These are phyloP conservation scores for Holothuria glaberrima DNA, from an alignment of 35 echinoderm and acorn worm species.

Conservation along the genomic window DNA sequence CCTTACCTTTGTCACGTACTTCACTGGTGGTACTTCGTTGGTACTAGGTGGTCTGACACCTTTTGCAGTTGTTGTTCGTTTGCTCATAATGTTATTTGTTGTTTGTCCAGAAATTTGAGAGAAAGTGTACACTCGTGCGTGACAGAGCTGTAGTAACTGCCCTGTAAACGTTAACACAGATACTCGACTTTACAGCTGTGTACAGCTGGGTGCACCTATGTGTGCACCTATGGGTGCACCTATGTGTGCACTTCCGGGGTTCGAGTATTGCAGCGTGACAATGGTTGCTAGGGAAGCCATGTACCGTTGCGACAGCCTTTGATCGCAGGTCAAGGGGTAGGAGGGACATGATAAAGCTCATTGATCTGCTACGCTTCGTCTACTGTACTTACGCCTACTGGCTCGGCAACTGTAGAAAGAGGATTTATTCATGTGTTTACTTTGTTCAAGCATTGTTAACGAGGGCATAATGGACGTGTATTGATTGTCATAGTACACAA, in stretches of 20 bases:
- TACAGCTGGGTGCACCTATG: neutral
- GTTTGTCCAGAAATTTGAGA: neutral
- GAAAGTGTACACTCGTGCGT: neutral
- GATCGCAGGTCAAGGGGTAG: neutral
- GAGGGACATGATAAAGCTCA: too few species aligned
- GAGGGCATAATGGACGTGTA: too few species aligned
- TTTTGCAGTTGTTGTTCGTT: neutral
- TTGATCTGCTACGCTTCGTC: neutral
- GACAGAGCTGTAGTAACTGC: neutral
- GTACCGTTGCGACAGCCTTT: conserved; percentile 35
- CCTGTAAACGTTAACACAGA: neutral
- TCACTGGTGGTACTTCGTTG: neutral
- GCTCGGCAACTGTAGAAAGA: too few species aligned
- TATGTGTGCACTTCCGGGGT: conserved; percentile 7
- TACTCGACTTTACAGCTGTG: neutral
- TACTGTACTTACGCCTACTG: neutral
- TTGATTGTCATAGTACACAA: too few species aligned
- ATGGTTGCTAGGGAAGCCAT: conserved; percentile 24
- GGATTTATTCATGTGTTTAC: too few species aligned
- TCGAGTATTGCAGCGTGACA: neutral
- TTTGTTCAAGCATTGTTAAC: too few species aligned
- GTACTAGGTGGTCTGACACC: neutral
- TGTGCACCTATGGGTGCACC: neutral
- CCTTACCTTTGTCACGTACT: conserved; percentile 26
- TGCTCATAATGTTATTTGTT: neutral